Evolutionary conservation across 2,113 vertebrate species (phyloP).

Genomic region (Peromyscus maniculatus): DNA sequence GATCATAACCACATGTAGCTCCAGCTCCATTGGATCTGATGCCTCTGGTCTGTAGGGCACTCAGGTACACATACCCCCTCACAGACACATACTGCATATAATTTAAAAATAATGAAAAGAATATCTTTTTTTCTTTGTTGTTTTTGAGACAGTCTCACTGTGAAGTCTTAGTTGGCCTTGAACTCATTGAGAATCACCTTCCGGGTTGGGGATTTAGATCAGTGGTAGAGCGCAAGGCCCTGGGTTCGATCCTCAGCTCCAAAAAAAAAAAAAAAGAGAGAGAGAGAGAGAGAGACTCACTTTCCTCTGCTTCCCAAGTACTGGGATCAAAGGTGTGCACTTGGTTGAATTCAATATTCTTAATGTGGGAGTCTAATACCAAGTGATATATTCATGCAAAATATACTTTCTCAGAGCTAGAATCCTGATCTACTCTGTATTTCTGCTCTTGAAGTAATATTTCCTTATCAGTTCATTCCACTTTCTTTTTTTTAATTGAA

Average conservation of each 20-base stretch:
- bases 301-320: background rate
- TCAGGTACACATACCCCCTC: background rate
- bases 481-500: background rate
- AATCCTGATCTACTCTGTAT: conserved; percentile 9
- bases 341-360: background rate
- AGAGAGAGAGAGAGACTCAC: background rate
- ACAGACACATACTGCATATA: background rate
- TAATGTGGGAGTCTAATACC: background rate
- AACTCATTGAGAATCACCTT: background rate
- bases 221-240: too few species aligned
- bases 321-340: background rate
- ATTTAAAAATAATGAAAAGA: background rate
- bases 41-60: background rate
- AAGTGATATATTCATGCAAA: conserved; percentile 41
- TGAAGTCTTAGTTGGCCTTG: background rate
- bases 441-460: conserved; percentile 54
- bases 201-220: too few species aligned
- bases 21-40: background rate
- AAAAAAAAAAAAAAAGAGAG: too few species aligned
- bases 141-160: background rate
- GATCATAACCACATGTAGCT: background rate
- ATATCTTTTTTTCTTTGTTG: background rate
- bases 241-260: too few species aligned
- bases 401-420: conserved; percentile 40
- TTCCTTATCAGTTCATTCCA: conserved; percentile 35